Conservation (phyloP, 1,140 invertebrate genomes). For the Drosophila pallidifrons region DNA sequence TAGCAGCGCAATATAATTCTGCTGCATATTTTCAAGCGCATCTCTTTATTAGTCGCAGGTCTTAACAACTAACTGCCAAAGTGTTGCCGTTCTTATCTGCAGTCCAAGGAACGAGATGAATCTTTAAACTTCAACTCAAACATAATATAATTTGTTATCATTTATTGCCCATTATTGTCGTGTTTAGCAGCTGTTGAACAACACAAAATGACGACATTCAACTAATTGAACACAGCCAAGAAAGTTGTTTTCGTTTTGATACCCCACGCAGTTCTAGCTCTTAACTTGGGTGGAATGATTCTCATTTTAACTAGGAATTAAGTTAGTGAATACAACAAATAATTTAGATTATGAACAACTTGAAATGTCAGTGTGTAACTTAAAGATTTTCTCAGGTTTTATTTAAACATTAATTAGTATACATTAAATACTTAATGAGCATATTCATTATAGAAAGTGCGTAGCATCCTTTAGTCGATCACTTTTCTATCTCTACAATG, state of each 20-base stretch:
- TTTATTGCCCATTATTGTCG: conserved; percentile 14
- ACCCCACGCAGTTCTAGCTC: too few relatives aligned
- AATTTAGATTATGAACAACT: too few relatives aligned
- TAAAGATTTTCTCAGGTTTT: too few relatives aligned
- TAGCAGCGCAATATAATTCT: conserved; percentile 36
- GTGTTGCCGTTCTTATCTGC: conserved; percentile 9
- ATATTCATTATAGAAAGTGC: not conserved
- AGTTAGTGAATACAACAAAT: too few relatives aligned
- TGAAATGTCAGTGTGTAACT: too few relatives aligned
- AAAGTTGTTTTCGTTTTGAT: conserved; percentile 9
- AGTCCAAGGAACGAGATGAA: not conserved
- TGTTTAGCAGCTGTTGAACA: conserved; percentile 18
- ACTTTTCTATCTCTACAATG: not conserved
- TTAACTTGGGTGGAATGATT: too few relatives aligned
- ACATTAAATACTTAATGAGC: too few relatives aligned
- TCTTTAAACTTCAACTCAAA: conserved; percentile 7
- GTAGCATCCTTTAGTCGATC: not conserved
- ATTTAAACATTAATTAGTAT: too few relatives aligned
- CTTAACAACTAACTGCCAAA: not conserved
- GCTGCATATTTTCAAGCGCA: conserved; percentile 56
- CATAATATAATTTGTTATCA: conserved; percentile 19
- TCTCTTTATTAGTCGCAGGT: not conserved
- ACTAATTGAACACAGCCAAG: conserved; percentile 13
- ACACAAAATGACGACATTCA: conserved; percentile 10
- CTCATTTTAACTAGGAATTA: too few relatives aligned